Conservation (phyloP, 2,113 vertebrate species). For the Oreotrochilus melanogaster region DNA sequence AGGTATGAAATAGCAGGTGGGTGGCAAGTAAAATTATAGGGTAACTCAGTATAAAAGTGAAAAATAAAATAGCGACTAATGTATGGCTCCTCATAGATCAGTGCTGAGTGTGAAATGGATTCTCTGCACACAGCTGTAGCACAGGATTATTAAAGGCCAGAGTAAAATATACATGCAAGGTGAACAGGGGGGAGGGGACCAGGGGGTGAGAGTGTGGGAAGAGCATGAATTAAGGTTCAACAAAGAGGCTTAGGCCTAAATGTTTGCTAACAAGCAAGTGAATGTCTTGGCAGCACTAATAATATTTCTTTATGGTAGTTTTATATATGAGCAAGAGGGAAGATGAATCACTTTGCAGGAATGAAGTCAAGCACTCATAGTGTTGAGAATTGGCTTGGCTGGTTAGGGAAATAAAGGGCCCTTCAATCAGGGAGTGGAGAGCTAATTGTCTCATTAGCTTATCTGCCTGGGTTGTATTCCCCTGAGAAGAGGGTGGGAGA, state of each 20-base stretch:
- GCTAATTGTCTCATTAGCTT: constrained; percentile 75
- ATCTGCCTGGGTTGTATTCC: constrained; percentile 57
- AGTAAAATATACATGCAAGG: background rate
- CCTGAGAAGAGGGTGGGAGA: constrained; percentile 43
- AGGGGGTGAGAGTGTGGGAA: background rate
- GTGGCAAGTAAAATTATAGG: background rate
- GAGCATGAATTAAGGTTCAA: constrained; percentile 11
- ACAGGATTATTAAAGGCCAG: background rate
- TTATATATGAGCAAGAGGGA: constrained; percentile 28
- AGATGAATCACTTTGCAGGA: constrained; percentile 58
- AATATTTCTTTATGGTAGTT: constrained; percentile 37
- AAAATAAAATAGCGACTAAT: background rate
- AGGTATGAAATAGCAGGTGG: background rate
- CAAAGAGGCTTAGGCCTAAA: constrained; percentile 3
- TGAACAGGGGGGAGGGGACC: background rate
- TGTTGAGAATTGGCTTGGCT: constrained; percentile 49
- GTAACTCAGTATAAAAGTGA: background rate
- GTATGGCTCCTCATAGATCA: background rate
- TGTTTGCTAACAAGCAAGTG: constrained; percentile 30
- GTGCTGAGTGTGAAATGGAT: background rate
- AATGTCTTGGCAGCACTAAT: constrained; percentile 51
- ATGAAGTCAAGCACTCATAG: constrained; percentile 20
- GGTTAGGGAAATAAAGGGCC: constrained; percentile 65
- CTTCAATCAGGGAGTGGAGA: constrained; percentile 56
- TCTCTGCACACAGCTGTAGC: background rate